Conservation (phyloP, 2,113 vertebrate species). For the Nestor notabilis region DNA sequence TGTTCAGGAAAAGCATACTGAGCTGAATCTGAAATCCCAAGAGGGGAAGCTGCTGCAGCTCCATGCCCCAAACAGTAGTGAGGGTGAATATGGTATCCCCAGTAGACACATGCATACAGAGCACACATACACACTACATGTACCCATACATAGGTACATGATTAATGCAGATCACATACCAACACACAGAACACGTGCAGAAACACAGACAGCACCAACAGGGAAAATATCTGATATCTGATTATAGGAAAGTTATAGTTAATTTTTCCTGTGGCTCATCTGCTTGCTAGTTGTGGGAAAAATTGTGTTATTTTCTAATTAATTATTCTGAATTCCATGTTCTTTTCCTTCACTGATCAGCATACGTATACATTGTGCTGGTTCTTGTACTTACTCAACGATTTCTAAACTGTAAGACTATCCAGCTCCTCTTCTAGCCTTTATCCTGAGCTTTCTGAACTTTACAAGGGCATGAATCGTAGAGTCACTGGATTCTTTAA, state of each 20-base stretch:
- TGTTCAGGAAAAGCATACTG: background rate
- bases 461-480: conserved; percentile 19
- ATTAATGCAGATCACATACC: rapidly evolving
- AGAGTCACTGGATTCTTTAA: background rate
- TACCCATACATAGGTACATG: background rate
- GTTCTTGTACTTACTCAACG: background rate
- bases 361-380: background rate
- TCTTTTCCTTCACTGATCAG: background rate
- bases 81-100: background rate
- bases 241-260: background rate
- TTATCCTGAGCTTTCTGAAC: conserved; percentile 28
- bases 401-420: background rate
- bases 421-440: background rate
- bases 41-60: background rate
- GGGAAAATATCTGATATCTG: background rate
- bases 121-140: background rate
- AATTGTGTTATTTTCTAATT: background rate
- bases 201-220: background rate
- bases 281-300: background rate
- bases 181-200: background rate
- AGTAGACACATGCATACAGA: background rate
- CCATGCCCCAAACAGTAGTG: rapidly evolving
- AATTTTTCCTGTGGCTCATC: background rate
- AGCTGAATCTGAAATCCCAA: background rate
- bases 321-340: background rate